Base-by-base conservation (phyloP, 2,113 vertebrate species). In the Hystrix cristata region DNA sequence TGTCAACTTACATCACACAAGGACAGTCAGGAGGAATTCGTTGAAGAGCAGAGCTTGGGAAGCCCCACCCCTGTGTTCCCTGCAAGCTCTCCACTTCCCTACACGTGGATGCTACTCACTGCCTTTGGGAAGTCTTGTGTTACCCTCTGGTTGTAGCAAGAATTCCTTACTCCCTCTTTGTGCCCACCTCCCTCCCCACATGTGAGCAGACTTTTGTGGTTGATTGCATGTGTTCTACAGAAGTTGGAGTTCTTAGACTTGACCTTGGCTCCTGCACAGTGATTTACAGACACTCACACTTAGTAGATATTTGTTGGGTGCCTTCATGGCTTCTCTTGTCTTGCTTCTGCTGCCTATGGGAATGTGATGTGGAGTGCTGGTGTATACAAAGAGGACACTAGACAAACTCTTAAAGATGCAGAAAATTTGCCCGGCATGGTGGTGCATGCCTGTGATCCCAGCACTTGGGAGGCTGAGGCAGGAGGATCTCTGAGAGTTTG, bases 31-130 rank as follows among this genome's bases (percentile, higher is more conserved):
- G 60, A 67, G 67, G 51, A 62, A 43, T 67, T 79, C 87, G 48
- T 3, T 13, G 43, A 67, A 84, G 3, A 9, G 2, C 7, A 14
- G 25, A 48, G n/a, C n/a, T 57, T 23, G 25, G 31, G 34, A 78
- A 82, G 25, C 4, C 55, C 31, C 25, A 29, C 3, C 4, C 0
- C 12, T 9, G 0, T 46, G 43, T 23, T 25, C 10, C 53, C 7
- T 25, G 31, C n/a, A 7, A 38, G 7, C 18, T 38, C 4, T 7
- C 78, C 4, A 10, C 14, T n/a, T 34, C 46, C 13, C 64, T 65
- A 3, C 9, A 59, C 81, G 48, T 43, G 12, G 51, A 14, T 59
- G 23, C 43, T 92, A 3, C 31, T 90, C 9, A 25, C 62, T 74
- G 92, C 29, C 53, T 64, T 48, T 31, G 27, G 57, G 25, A 93